Percentiles rank a stretch among this genome's conserved stretches.
These are phyloP conservation scores for Cephalotes varians DNA, from an alignment of 2,888 invertebrate genomes.

Conservation along the genomic window DNA sequence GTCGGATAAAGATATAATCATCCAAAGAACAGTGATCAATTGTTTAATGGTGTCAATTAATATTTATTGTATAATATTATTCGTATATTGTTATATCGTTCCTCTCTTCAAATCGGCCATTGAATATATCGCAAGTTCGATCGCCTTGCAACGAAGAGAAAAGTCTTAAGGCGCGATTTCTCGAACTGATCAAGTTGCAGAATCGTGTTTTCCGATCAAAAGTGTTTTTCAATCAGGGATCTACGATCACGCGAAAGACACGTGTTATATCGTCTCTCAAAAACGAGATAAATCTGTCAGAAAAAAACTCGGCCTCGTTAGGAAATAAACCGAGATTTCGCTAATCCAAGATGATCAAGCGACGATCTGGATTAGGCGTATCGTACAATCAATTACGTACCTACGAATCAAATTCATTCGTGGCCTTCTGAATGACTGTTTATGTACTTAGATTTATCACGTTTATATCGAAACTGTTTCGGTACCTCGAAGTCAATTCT, in stretches of 20 bases:
- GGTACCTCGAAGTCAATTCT: constrained; percentile 13
- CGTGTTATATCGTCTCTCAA: neutral
- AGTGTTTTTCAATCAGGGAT: constrained; percentile 8
- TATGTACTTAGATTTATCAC: constrained; percentile 14
- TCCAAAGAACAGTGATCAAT: constrained; percentile 42
- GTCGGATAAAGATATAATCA: neutral
- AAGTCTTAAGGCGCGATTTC: neutral
- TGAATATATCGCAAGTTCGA: constrained; percentile 4
- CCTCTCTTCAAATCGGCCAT: constrained; percentile 33
- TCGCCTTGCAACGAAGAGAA: neutral
- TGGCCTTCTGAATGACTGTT: constrained; percentile 54
- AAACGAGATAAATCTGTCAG: neutral
- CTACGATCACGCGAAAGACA: neutral
- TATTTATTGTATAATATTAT: constrained; percentile 58
- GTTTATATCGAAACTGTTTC: constrained; percentile 16
- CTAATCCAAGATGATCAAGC: neutral
- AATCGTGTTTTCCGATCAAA: neutral
- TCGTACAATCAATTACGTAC: constrained; percentile 46
- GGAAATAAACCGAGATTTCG: neutral
- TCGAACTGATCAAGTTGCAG: neutral
- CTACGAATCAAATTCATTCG: constrained; percentile 56
- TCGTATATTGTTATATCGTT: constrained; percentile 30
- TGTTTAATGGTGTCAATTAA: constrained; percentile 67
- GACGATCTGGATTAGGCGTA: constrained; percentile 27
- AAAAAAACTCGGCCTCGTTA: neutral